Evolutionary conservation across 2,113 vertebrate genomes (phyloP), one percentile per base, ranked within the genome.

Genomic region (Delphinus delphis): DNA sequence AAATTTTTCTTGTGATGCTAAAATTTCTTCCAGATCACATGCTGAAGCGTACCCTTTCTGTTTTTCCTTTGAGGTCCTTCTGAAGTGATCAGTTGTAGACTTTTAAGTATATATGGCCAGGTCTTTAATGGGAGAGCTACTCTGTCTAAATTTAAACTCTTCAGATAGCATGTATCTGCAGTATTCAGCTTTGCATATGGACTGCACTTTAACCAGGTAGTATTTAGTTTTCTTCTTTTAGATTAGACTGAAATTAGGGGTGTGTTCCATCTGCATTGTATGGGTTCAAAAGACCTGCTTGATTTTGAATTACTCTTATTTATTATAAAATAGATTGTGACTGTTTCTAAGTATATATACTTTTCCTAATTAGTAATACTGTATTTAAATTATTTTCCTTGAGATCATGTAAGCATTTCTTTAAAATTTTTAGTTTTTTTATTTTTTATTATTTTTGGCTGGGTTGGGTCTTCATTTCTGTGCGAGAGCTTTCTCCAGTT

Each of bases 11-110:
- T 92, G 68, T 96, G 91, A 95, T 97, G 77, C 71, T 96, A 83
- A 96, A 98, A 93, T 97, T 96, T 97, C 90, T 97, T 98, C 93
- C 97, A 97, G 81, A 89, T 83, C 82, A 91, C 60, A 65, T 53
- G 33, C 50, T 76, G n/a, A 88, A 38, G 6, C 41, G 41, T 70
- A 23, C 76, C 36, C 44, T 94, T 95, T 87, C 12, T 33, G 5
- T 86, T 97, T 88, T 90, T 79, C 55, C 36, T 93, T 93, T 93
- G 84, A 96, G 88, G 31, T 18, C n/a, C 28, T 92, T 90, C 88
- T 93, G 94, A 93, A 92, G 62, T 76, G 88, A 95, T 91, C 60
- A 97, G 2, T 87, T 92, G 38, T 82, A 38, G 96, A 85, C 93
- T 85, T 96, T 96, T 82, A 93, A 95, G 70, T 87, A 0, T 87